phyloP scores from a whole-genome alignment of 2,113 vertebrate genomes.

The Pao palembangensis region DNA sequence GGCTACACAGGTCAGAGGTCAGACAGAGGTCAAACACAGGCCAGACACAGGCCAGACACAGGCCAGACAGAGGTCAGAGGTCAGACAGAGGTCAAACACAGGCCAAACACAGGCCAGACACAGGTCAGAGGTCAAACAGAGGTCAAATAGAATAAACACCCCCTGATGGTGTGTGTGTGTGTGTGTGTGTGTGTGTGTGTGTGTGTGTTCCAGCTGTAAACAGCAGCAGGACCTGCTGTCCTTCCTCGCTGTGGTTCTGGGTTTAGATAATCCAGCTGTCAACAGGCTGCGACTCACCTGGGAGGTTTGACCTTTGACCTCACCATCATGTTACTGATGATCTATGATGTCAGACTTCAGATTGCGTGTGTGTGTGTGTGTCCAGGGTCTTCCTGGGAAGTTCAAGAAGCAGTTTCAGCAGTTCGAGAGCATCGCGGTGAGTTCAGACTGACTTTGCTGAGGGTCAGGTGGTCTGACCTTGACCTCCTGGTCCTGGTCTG shows the following conservation, averaged over 20 bases:
- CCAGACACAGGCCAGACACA: too few species aligned
- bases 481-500: background rate
- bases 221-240: conserved; percentile 97
- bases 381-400: conserved; percentile 92
- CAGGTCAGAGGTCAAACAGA: too few species aligned
- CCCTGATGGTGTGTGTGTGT: too few species aligned
- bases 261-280: conserved; percentile 89
- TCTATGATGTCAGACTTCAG: too few species aligned
- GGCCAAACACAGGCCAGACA: too few species aligned
- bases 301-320: conserved; percentile 77
- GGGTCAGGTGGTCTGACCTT: background rate
- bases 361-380: conserved; percentile 14
- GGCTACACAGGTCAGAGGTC: too few species aligned
- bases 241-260: conserved; percentile 91
- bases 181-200: background rate
- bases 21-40: too few species aligned
- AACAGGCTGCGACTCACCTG: conserved; percentile 91
- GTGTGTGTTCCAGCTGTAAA: conserved; percentile 81
- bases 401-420: conserved; percentile 95
- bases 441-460: conserved; percentile 26
- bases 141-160: too few species aligned
- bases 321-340: background rate
- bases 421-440: conserved; percentile 90
- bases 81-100: too few species aligned
- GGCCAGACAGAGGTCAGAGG: too few species aligned